Evolutionary conservation across 2,113 vertebrate species (phyloP), one percentile per base, ranked within the genome.

Genomic region (Stigmatopora argus): DNA sequence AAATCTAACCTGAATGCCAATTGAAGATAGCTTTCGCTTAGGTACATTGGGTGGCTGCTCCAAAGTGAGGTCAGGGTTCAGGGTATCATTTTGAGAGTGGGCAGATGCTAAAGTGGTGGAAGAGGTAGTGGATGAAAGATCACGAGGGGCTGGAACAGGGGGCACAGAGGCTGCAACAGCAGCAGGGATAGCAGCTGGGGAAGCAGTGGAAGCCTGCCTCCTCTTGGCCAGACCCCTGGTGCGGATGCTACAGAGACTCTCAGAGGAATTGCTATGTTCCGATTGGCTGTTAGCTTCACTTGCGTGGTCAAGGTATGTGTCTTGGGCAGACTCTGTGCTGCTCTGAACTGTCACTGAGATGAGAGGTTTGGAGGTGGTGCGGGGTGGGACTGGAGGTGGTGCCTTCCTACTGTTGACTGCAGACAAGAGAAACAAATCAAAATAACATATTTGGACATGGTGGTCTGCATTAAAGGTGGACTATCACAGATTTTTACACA

Each of bases 301-400:
- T 86, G 93, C 94, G 70, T 92, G 93, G 77, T 98, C 96, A 83
- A 96, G 90, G 81, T 98, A 98, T 65, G 91, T 94, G 90, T 99
- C 97, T 86, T 99, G 97, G 2, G 95, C 96, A 0, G 97, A 99
- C 75, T 99, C 97, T 0, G 97, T 99, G 89, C 97, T 99, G 92
- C 97, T 99, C 89, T 99, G 97, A 79, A 98, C 90, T 0, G 97
- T 99, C 85, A 99, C 96, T 2, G 96, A 98, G 91, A 99, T 98
- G 86, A 96, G 95, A 38, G 97, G 97, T 86, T 99, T 99, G 69
- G 95, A 98, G 7, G 94, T 94, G 88, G 92, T 95, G 60, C 97
- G 94, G 31, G 97, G 96, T 57, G 97, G 97, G 77, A 99, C 94
- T 0, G 97, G 96, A 77, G 97, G 97, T 5, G 97, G 95, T 69